A percentile compares a stretch with the other conserved stretches of the same genome.
phyloP scores from a whole-genome alignment of 2,888 invertebrate genomes.

The Parascotia fuliginaria region DNA sequence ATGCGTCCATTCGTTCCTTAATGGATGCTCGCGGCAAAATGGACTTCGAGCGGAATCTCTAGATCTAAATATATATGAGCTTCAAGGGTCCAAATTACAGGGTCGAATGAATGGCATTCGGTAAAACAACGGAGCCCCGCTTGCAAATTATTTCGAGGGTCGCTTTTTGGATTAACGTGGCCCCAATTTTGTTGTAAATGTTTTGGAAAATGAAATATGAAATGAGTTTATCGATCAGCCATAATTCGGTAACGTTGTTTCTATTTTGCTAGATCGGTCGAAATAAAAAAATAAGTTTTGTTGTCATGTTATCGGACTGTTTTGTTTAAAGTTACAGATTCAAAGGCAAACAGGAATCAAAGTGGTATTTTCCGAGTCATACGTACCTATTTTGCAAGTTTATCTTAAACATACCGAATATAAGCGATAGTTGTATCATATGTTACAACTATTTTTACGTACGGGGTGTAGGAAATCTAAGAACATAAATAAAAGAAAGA shows the following conservation, averaged over 20 bases:
- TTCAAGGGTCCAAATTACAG: conserved; percentile 24
- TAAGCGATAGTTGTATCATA: no score
- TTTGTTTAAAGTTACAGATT: no score
- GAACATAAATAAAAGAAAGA: no score
- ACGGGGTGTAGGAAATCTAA: no score
- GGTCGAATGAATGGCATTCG: conserved; percentile 12
- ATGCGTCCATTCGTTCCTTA: conserved; percentile 27
- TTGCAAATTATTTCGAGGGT: conserved; percentile 10
- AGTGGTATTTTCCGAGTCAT: no score
- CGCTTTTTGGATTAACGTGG: conserved; percentile 9
- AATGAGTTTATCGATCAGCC: background rate
- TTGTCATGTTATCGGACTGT: no score
- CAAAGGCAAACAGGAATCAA: no score
- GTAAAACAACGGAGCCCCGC: conserved; percentile 9
- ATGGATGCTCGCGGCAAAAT: conserved; percentile 29
- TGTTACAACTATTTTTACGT: no score
- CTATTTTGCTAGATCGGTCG: no score
- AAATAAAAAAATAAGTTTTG: no score
- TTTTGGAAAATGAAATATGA: background rate
- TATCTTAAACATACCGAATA: no score
- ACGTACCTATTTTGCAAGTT: no score
- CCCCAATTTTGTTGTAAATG: conserved; percentile 11
- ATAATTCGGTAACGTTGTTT: background rate
- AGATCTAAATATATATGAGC: conserved; percentile 35
- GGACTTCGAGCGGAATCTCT: conserved; percentile 21